Evolutionary conservation across 1,140 invertebrate species (phyloP).

Genomic region (Conus ventricosus): DNA sequence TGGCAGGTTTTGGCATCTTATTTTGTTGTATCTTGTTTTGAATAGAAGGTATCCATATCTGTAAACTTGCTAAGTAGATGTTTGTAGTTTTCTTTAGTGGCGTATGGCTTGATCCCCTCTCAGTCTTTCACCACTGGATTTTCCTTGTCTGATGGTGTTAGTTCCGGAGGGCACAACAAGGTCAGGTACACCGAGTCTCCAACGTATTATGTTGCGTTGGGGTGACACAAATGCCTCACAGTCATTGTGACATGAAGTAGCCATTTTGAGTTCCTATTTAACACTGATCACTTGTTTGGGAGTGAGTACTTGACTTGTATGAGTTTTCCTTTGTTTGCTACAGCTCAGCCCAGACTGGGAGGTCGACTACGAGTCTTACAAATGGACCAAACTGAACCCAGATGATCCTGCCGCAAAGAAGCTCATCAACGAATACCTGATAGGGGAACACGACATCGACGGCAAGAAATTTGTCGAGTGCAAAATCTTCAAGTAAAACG

Average conservation of each 20-base stretch:
- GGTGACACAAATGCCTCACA: conserved; percentile 27
- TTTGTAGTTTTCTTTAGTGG: neutral
- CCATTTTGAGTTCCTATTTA: neutral
- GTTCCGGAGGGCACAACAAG: conserved; percentile 30
- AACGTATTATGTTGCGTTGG: conserved; percentile 9
- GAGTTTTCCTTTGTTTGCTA: conserved; percentile 67
- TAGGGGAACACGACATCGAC: conserved; percentile 94
- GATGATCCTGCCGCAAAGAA: conserved; percentile 89
- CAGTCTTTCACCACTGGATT: conserved; percentile 19
- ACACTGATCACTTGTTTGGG: neutral
- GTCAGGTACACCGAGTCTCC: conserved; percentile 33
- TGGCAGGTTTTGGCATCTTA: too few relatives aligned
- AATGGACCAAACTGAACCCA: conserved; percentile 96
- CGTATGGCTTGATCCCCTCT: conserved; percentile 4
- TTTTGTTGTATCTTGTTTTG: too few relatives aligned
- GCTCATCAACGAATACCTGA: conserved; percentile 93
- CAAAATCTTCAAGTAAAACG: conserved; percentile 96
- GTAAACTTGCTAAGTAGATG: too few relatives aligned
- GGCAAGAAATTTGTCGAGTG: conserved; percentile 96
- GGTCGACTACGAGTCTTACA: conserved; percentile 97
- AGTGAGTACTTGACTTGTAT: too few relatives aligned
- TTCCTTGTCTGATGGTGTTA: conserved; percentile 12
- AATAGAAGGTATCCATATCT: too few relatives aligned
- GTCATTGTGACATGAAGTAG: too few relatives aligned
- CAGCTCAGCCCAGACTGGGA: conserved; percentile 93